Evolutionary conservation across 2,797 vertebrate species (phyloP).

Genomic region (Discoglossus pictus): DNA sequence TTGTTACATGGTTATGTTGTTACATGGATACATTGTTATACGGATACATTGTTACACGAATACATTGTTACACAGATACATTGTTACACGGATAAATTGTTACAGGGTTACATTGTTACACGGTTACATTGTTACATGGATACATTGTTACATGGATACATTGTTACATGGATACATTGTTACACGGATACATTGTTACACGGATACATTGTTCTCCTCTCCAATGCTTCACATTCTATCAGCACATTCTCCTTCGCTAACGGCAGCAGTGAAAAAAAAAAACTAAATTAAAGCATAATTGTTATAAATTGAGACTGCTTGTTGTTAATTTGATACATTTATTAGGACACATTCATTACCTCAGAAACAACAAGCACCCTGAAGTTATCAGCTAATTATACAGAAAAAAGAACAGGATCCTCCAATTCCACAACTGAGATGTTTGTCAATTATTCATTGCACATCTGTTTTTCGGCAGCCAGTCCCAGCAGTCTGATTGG

Average conservation of each 20-base stretch:
- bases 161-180: too few species aligned
- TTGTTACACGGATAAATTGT: too few species aligned
- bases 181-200: too few species aligned
- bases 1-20: too few species aligned
- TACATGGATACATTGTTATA: too few species aligned
- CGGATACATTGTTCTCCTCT: too few species aligned
- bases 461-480: conserved; percentile 40
- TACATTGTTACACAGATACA: too few species aligned
- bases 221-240: too few species aligned
- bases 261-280: conserved; percentile 3
- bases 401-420: conserved; percentile 8
- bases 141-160: too few species aligned
- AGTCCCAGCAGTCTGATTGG: conserved; percentile 34
- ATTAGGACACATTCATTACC: conserved; percentile 51
- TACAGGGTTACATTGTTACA: too few species aligned
- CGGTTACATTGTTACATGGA: too few species aligned
- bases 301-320: conserved; percentile 47
- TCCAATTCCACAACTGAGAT: conserved; percentile 28
- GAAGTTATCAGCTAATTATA: conserved; percentile 51
- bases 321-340: conserved; percentile 51
- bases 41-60: too few species aligned
- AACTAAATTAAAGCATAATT: conserved; percentile 42
- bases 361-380: conserved; percentile 44
- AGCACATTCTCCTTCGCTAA: conserved; percentile 3
- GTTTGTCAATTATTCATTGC: conserved; percentile 47